These are phyloP conservation scores for Clarias magur DNA, from an alignment of 2,113 vertebrate species.

Conservation along the genomic window DNA sequence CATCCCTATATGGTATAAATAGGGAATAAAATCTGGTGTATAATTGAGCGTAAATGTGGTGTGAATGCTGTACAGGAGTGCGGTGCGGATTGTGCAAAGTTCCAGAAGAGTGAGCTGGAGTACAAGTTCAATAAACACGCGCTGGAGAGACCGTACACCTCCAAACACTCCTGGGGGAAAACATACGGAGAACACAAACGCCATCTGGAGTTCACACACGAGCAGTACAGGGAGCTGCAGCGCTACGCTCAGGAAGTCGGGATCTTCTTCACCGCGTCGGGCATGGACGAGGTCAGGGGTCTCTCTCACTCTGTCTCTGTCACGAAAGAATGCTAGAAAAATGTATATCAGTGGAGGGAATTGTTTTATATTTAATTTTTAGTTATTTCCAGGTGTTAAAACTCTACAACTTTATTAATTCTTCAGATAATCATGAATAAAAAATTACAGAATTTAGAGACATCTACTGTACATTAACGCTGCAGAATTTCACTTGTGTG, in stretches of 20 bases:
- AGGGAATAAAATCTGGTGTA: too few species aligned
- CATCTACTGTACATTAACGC: too few species aligned
- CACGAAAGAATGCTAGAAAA: too few species aligned
- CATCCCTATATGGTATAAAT: not conserved
- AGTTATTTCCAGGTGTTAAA: too few species aligned
- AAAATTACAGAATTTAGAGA: too few species aligned
- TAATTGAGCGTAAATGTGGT: not conserved
- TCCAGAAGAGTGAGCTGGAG: conserved; percentile 95
- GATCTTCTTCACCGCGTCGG: conserved; percentile 95
- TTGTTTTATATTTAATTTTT: too few species aligned
- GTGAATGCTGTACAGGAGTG: conserved; percentile 77
- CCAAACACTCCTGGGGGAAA: conserved; percentile 89
- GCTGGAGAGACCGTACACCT: conserved; percentile 82
- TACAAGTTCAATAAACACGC: conserved; percentile 90
- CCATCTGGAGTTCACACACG: conserved; percentile 90
- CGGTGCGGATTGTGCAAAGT: conserved; percentile 95
- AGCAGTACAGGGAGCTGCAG: conserved; percentile 88
- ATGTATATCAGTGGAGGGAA: too few species aligned
- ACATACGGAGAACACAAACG: conserved; percentile 94
- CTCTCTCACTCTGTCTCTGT: not conserved
- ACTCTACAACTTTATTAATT: too few species aligned
- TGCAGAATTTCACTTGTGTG: not conserved
- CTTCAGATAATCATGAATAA: too few species aligned
- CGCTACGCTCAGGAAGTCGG: conserved; percentile 84
- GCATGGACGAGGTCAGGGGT: conserved; percentile 91